Evolutionary conservation across 2,888 invertebrate species (phyloP).

Genomic region (Epistrophe eligans): DNA sequence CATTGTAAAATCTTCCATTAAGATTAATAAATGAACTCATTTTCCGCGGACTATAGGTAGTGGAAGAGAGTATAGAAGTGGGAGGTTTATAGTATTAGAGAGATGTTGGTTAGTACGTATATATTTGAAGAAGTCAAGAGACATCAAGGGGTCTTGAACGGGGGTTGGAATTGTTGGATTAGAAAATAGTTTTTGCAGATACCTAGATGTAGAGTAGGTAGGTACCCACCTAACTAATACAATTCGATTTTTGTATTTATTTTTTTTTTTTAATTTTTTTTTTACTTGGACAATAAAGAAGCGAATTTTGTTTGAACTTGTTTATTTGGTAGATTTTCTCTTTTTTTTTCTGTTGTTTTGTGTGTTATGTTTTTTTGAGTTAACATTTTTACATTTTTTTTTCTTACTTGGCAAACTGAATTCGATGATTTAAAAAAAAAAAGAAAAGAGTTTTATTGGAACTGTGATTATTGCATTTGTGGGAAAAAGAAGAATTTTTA

Average conservation of each 20-base stretch:
- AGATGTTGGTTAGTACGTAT: neutral
- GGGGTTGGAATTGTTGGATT: constrained; percentile 59
- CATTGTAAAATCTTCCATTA: constrained; percentile 76
- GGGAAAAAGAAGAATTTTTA: constrained; percentile 37
- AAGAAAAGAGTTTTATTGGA: constrained; percentile 55
- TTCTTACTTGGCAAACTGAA: constrained; percentile 43
- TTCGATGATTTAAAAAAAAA: constrained; percentile 28
- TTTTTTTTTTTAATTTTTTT: constrained; percentile 37
- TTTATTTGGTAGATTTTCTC: constrained; percentile 42
- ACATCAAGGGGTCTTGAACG: constrained; percentile 17
- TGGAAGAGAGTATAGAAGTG: neutral
- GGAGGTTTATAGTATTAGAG: constrained; percentile 4
- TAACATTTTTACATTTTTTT: constrained; percentile 24
- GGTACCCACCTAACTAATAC: constrained; percentile 7
- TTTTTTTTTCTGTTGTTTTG: constrained; percentile 25
- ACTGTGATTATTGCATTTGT: constrained; percentile 63
- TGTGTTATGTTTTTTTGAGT: constrained; percentile 56
- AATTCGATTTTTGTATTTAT: constrained; percentile 50
- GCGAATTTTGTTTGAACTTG: constrained; percentile 64
- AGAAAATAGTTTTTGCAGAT: constrained; percentile 63
- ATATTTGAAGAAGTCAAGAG: constrained; percentile 21
- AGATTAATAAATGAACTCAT: constrained; percentile 76
- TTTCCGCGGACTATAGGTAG: constrained; percentile 59
- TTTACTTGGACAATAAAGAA: constrained; percentile 62
- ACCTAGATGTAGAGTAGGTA: neutral